These are phyloP conservation scores for Zygothrica quintamaculata DNA, from an alignment of 2,888 invertebrate species.

Conservation along the genomic window DNA sequence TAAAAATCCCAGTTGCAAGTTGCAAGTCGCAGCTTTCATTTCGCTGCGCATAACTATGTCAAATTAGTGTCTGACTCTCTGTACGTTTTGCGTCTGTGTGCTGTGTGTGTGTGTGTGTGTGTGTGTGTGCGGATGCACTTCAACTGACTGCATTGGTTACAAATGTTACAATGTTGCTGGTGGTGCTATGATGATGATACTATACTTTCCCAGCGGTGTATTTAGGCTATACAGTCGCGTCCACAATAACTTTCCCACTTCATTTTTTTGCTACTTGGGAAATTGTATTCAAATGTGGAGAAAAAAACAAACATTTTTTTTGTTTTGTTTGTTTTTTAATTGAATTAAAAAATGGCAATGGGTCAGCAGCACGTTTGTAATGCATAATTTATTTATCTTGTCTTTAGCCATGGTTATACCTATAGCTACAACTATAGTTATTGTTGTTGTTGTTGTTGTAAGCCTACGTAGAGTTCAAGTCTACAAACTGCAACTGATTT, in stretches of 20 bases:
- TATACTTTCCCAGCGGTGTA: conserved; percentile 64
- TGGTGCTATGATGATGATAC: conserved; percentile 4
- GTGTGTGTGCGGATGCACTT: conserved; percentile 49
- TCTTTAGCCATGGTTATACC: conserved; percentile 31
- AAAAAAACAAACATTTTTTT: conserved; percentile 66
- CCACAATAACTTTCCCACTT: conserved; percentile 64
- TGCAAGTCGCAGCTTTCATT: conserved; percentile 67
- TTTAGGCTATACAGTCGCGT: conserved; percentile 51
- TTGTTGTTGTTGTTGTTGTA: too few species aligned
- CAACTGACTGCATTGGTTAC: conserved; percentile 25
- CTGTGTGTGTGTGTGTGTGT: too few species aligned
- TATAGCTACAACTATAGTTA: neutral
- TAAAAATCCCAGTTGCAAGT: conserved; percentile 40
- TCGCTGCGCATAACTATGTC: conserved; percentile 77
- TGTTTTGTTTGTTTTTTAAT: too few species aligned
- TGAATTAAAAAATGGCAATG: conserved; percentile 81
- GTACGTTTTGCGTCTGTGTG: too few species aligned
- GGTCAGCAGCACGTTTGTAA: conserved; percentile 81
- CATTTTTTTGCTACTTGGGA: conserved; percentile 71
- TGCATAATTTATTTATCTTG: conserved; percentile 75
- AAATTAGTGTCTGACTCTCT: conserved; percentile 73
- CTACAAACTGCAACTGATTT: conserved; percentile 53
- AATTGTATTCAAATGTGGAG: conserved; percentile 74
- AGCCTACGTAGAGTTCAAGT: conserved; percentile 43
- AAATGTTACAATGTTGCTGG: conserved; percentile 17